Evolutionary conservation across 2,797 vertebrate genomes (phyloP).

Genomic region (Vespertilio murinus): DNA sequence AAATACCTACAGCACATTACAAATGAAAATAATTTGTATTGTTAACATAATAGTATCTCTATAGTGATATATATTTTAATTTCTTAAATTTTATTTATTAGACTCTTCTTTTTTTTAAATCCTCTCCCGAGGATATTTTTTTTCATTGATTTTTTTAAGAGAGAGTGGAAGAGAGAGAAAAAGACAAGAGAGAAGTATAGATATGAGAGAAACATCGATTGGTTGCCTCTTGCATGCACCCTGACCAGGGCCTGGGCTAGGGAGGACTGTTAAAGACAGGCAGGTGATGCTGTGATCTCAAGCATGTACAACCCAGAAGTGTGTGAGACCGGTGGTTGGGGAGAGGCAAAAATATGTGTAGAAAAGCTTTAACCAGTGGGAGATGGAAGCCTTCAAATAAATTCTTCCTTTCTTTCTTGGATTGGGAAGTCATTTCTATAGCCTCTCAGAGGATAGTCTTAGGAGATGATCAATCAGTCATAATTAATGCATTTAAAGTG

Average conservation of each 20-base stretch:
- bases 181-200: too few species aligned
- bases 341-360: not conserved
- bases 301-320: not conserved
- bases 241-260: too few species aligned
- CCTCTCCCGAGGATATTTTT: too few species aligned
- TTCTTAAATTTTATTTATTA: conserved; percentile 22
- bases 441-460: not conserved
- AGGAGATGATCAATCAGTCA: not conserved
- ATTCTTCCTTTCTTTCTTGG: not conserved
- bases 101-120: not conserved
- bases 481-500: not conserved
- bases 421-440: not conserved
- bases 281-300: not conserved
- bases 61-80: not conserved
- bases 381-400: not conserved
- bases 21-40: conserved; percentile 18
- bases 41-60: not conserved
- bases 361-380: not conserved
- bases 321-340: not conserved
- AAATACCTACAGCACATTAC: not conserved
- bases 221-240: too few species aligned
- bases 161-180: too few species aligned
- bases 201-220: too few species aligned
- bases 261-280: not conserved
- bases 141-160: too few species aligned